A percentile compares a stretch with the other conserved stretches of the same genome.
These are phyloP conservation scores for Epinephelus fuscoguttatus DNA, from an alignment of 2,113 vertebrate species.

Conservation along the genomic window DNA sequence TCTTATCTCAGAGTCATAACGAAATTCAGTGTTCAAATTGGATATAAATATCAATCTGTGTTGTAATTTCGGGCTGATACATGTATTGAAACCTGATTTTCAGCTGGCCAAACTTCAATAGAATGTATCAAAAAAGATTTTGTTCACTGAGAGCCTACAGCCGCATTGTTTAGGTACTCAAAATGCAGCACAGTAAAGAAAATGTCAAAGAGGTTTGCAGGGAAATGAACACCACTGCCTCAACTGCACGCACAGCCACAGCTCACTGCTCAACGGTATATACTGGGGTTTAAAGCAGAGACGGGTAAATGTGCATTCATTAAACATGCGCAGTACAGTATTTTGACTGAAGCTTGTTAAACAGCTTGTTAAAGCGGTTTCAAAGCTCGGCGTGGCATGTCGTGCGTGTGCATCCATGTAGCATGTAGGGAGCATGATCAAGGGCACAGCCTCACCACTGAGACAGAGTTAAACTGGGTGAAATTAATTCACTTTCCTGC, in stretches of 20 bases:
- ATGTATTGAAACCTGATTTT: conserved; percentile 12
- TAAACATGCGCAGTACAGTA: conserved; percentile 27
- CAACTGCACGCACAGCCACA: background rate
- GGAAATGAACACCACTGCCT: background rate
- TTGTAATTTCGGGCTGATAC: conserved; percentile 2
- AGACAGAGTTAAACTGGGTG: conserved; percentile 82
- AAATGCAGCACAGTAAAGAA: background rate
- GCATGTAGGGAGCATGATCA: conserved; percentile 76
- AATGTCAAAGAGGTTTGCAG: background rate
- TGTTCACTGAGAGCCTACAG: background rate
- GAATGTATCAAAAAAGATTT: background rate
- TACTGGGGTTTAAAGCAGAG: conserved; percentile 7
- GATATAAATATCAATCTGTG: conserved; percentile 37
- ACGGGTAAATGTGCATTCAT: conserved; percentile 22
- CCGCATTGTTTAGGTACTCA: background rate
- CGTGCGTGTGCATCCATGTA: conserved; percentile 40
- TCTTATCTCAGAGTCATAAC: conserved; percentile 29
- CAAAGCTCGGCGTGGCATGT: conserved; percentile 49
- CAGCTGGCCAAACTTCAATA: background rate
- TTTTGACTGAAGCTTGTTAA: conserved; percentile 50
- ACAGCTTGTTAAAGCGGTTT: conserved; percentile 61
- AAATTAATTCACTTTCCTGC: conserved; percentile 85
- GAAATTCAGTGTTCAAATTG: conserved; percentile 26
- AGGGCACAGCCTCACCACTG: conserved; percentile 75
- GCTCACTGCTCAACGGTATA: background rate